Conservation (phyloP, 2,888 invertebrate species). For the Lithophane semibrunnea region DNA sequence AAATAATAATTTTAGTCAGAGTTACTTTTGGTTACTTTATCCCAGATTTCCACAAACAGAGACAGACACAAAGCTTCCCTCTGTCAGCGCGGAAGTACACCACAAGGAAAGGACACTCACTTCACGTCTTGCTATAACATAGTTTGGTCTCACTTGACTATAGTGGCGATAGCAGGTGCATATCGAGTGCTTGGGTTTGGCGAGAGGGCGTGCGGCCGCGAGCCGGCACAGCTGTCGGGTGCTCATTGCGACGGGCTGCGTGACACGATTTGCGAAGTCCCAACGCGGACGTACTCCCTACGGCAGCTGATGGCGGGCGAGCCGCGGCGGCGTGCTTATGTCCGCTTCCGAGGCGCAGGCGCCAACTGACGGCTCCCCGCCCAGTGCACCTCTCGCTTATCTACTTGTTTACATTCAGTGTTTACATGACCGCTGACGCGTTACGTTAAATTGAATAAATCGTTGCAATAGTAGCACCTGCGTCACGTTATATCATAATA, state of each 20-base stretch:
- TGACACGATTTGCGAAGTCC: conserved; percentile 54
- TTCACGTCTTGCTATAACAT: conserved; percentile 82
- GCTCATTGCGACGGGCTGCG: conserved; percentile 76
- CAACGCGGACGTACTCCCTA: conserved; percentile 47
- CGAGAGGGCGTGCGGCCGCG: conserved; percentile 69
- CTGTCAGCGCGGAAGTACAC: conserved; percentile 51
- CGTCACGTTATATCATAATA: conserved; percentile 58
- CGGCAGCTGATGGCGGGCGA: conserved; percentile 53
- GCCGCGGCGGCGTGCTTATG: conserved; percentile 76
- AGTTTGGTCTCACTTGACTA: conserved; percentile 88
- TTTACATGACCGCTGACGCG: conserved; percentile 81
- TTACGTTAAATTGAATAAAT: conserved; percentile 72
- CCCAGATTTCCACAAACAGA: conserved; percentile 35
- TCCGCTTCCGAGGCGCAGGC: conserved; percentile 82
- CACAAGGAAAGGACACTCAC: conserved; percentile 82
- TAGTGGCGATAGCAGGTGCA: conserved; percentile 81
- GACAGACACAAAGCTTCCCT: conserved; percentile 44
- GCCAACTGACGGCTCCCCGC: conserved; percentile 79
- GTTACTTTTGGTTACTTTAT: conserved; percentile 3
- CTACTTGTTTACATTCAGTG: conserved; percentile 78
- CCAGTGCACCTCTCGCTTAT: conserved; percentile 77
- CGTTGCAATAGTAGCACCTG: conserved; percentile 45
- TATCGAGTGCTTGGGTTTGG: conserved; percentile 71
- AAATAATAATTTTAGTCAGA: conserved; percentile 8
- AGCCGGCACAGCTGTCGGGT: conserved; percentile 84